Evolutionary conservation across 2,888 invertebrate species (phyloP).

Genomic region (Scaptodrosophila latifasciaeformis): DNA sequence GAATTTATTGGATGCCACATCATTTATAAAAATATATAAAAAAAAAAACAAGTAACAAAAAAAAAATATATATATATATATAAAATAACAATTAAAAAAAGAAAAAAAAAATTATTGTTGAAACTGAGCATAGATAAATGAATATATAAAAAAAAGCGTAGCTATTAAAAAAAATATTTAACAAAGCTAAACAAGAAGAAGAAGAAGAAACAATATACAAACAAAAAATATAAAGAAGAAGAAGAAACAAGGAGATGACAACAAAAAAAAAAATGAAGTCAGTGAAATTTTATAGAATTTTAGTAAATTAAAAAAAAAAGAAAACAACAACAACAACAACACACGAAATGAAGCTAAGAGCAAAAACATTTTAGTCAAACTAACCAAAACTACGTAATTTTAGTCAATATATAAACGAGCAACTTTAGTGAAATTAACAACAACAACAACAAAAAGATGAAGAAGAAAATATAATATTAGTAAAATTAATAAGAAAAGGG

Average conservation of each 20-base stretch:
- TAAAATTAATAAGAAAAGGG: conserved; percentile 28
- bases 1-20: conserved; percentile 76
- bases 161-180: conserved; percentile 49
- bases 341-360: conserved; percentile 62
- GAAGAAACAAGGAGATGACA: too few relatives aligned
- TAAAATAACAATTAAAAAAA: conserved; percentile 16
- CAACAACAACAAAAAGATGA: conserved; percentile 29
- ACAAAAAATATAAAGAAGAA: conserved; percentile 30
- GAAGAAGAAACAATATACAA: conserved; percentile 34
- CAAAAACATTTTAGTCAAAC: conserved; percentile 70
- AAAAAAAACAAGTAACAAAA: conserved; percentile 17
- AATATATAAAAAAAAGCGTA: conserved; percentile 36
- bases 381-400: conserved; percentile 71
- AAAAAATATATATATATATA: conserved; percentile 8
- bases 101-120: conserved; percentile 12
- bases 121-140: conserved; percentile 11
- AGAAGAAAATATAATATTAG: conserved; percentile 23
- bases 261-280: conserved; percentile 25
- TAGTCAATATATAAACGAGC: conserved; percentile 47
- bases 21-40: conserved; percentile 68
- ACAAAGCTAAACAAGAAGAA: conserved; percentile 46
- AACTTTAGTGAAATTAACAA: conserved; percentile 60
- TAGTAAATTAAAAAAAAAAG: conserved; percentile 47
- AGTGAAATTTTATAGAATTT: conserved; percentile 67
- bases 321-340: conserved; percentile 31